Base-by-base conservation (phyloP, 2,888 invertebrate species). In the Hipparchia semele region DNA sequence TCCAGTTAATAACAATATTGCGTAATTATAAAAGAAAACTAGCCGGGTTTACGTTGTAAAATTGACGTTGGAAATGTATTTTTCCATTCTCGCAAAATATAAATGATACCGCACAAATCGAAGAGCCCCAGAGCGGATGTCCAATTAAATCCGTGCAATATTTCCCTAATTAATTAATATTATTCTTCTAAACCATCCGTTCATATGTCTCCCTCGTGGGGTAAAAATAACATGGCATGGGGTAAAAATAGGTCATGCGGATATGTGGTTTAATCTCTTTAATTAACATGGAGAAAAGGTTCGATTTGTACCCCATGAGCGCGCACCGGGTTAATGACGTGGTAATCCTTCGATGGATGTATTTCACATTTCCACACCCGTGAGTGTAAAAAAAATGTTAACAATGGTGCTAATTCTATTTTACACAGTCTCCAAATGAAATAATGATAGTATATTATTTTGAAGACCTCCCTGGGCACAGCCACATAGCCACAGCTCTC, bases 181-280 rank as follows among this genome's bases (percentile, higher is more conserved):
- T 88, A 88, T 90, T 92, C 87, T 91, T 89, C 86, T 87, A 88
- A 91, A 89, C 86, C 90, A 84, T 85, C 88, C 86, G 84, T 80
- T 82, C 80, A 81, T 77, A 68, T 71, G 69, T 72, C 71, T 80
- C 79, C 80, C 81, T 79, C 80, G 75, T 76, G 80, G 86, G 83
- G 83, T 84, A 81, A 81, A 81, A 84, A 85, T 83, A 84, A 83
- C 83, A 86, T 81, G 83, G 80, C 78, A 79, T 81, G 82, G 90
- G 91, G 90, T 86, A 85, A 81, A 92, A 93, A 86, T 92, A 90
- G 92, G 92, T 92, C 92, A 92, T 88, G 89, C 87, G 87, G 79
- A 86, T 81, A 83, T 81, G 70, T 73, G 83, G 85, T 87, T 84
- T 91, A 91, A 91, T 91, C 90, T 90, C 88, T 88, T 90, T 92